These are phyloP conservation scores for Ceraclea dissimilis DNA, from an alignment of 2,888 invertebrate genomes.

Conservation along the genomic window DNA sequence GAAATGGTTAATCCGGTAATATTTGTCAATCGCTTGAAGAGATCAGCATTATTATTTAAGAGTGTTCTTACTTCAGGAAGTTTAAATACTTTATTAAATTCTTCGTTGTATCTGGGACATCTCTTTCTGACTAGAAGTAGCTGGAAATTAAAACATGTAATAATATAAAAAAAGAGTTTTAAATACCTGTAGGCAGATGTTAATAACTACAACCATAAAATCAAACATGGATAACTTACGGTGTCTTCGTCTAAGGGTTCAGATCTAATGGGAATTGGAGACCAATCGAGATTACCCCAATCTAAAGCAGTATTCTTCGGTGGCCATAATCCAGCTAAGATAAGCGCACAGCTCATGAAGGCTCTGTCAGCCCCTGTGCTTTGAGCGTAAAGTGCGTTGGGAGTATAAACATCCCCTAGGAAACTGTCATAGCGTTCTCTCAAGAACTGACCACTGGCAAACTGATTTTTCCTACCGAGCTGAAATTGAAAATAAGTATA, in stretches of 20 bases:
- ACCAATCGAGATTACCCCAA: slow-evolving; percentile 63
- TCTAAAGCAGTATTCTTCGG: slow-evolving; percentile 47
- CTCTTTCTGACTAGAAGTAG: slow-evolving; percentile 54
- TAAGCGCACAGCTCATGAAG: slow-evolving; percentile 61
- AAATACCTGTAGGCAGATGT: not conserved
- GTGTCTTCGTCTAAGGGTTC: slow-evolving; percentile 56
- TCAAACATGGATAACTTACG: slow-evolving; percentile 38
- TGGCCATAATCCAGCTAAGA: slow-evolving; percentile 66
- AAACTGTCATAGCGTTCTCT: slow-evolving; percentile 55
- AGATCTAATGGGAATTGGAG: slow-evolving; percentile 68
- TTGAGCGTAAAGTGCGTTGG: slow-evolving; percentile 55
- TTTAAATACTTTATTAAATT: slow-evolving; percentile 42
- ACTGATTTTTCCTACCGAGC: slow-evolving; percentile 59
- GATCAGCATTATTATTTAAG: slow-evolving; percentile 39
- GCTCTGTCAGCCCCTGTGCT: slow-evolving; percentile 69
- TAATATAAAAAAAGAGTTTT: not conserved
- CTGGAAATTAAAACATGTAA: slow-evolving; percentile 33
- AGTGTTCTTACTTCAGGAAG: slow-evolving; percentile 42
- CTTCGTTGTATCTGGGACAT: slow-evolving; percentile 55
- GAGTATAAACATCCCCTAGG: slow-evolving; percentile 51
- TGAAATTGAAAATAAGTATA: too few species aligned
- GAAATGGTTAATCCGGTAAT: slow-evolving; percentile 49
- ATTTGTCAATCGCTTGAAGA: slow-evolving; percentile 46
- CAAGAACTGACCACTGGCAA: slow-evolving; percentile 56
- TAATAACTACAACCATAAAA: too few species aligned